These are phyloP conservation scores for Apocheima hispidaria DNA, from an alignment of 2,888 invertebrate genomes.

Conservation along the genomic window DNA sequence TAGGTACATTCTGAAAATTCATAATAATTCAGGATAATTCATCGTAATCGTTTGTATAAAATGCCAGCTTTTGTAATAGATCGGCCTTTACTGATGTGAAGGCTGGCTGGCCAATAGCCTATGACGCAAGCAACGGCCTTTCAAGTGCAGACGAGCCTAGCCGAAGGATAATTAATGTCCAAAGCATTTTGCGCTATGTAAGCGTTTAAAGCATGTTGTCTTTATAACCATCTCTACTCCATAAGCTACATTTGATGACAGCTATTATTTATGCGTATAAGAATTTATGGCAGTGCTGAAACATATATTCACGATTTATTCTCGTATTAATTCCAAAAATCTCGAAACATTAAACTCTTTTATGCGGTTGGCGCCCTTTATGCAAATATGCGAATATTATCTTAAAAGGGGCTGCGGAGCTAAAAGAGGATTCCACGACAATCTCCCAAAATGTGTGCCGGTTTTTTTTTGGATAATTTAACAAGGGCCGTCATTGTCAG, in stretches of 20 bases:
- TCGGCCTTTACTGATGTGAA: not conserved
- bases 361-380: slow-evolving; percentile 7
- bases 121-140: slow-evolving; percentile 22
- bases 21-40: no score
- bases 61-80: no score
- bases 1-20: no score
- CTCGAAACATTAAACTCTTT: not conserved
- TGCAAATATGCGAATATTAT: slow-evolving; percentile 9
- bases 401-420: slow-evolving; percentile 1
- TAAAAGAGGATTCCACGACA: slow-evolving; percentile 14
- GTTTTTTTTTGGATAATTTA: slow-evolving; percentile 23
- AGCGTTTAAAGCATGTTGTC: no score
- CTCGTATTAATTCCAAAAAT: not conserved
- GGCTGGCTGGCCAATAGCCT: slow-evolving; percentile 9
- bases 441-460: slow-evolving; percentile 15
- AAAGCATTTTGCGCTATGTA: not conserved
- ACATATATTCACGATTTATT: not conserved
- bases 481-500: slow-evolving; percentile 1
- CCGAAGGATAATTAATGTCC: not conserved
- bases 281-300: not conserved
- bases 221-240: not conserved
- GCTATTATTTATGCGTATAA: not conserved
- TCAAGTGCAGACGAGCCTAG: slow-evolving; percentile 11
- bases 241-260: not conserved
- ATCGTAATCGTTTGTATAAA: no score